Evolutionary conservation across 2,797 vertebrate species (phyloP).

Genomic region (Bovichtus diacanthus): DNA sequence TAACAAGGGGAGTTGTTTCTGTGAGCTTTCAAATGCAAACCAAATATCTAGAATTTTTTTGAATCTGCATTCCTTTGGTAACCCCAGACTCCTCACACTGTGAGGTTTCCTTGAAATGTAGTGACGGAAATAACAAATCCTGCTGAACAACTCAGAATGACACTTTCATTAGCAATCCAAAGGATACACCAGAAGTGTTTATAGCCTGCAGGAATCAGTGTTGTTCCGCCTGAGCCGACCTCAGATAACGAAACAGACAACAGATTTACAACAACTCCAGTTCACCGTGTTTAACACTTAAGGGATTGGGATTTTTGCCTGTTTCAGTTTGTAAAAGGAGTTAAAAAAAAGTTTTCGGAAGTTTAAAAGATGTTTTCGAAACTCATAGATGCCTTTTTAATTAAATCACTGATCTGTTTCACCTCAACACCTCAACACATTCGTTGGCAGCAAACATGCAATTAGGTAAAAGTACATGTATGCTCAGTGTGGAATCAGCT

Average conservation of each 20-base stretch:
- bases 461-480: constrained; percentile 5
- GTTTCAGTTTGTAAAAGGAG: background rate
- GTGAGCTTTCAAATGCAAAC: background rate
- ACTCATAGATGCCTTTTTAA: background rate
- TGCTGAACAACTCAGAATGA: constrained; percentile 11
- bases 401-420: no score
- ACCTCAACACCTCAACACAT: background rate
- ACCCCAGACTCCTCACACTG: background rate
- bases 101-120: background rate
- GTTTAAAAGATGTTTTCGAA: background rate
- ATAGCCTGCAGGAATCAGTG: constrained; percentile 29
- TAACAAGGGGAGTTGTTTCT: background rate
- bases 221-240: no score
- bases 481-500: constrained; percentile 26
- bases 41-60: background rate
- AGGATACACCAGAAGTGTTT: constrained; percentile 57
- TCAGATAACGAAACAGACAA: constrained; percentile 12
- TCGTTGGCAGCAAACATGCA: background rate
- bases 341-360: no score
- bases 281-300: no score
- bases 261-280: background rate
- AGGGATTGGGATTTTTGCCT: background rate
- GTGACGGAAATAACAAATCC: background rate
- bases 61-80: background rate
- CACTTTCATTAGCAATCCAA: constrained; percentile 4